Evolutionary conservation across 92 coral and sea anemone species (phyloP).

Genomic region (Actinernus sp.): DNA sequence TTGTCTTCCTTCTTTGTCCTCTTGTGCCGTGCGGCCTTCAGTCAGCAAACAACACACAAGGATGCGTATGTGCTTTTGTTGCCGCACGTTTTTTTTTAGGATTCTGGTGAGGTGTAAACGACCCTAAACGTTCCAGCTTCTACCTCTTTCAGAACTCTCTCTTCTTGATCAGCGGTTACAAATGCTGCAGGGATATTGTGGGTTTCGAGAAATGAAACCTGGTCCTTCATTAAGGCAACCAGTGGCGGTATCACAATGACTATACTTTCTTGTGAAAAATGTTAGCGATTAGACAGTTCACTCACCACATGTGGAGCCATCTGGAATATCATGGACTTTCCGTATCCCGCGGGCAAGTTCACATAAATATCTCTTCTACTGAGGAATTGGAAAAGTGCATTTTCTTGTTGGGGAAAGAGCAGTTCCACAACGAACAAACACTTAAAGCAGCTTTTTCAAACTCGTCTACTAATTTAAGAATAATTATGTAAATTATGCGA

Average conservation of each 20-base stretch:
- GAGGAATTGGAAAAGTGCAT: slow-evolving; percentile 9
- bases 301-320: slow-evolving; percentile 9
- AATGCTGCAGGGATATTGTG: slow-evolving; percentile 11
- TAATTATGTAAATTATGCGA: not conserved
- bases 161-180: too few species aligned
- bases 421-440: too few species aligned
- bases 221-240: slow-evolving; percentile 45
- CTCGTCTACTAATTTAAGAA: not conserved
- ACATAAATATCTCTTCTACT: slow-evolving; percentile 24
- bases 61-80: too few species aligned
- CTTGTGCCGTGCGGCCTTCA: too few species aligned
- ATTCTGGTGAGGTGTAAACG: too few species aligned
- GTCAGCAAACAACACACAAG: too few species aligned
- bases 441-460: slow-evolving; percentile 12
- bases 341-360: slow-evolving; percentile 26
- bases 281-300: too few species aligned
- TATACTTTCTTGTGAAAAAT: slow-evolving; percentile 25
- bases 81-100: too few species aligned
- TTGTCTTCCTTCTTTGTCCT: too few species aligned
- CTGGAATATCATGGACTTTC: slow-evolving; percentile 34
- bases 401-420: too few species aligned
- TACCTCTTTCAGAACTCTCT: too few species aligned
- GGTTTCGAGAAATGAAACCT: slow-evolving; percentile 22
- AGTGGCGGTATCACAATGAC: slow-evolving; percentile 28
- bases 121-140: slow-evolving; percentile 6